These are phyloP conservation scores for Plestiodon gilberti DNA, from an alignment of 2,113 vertebrate species.

Conservation along the genomic window DNA sequence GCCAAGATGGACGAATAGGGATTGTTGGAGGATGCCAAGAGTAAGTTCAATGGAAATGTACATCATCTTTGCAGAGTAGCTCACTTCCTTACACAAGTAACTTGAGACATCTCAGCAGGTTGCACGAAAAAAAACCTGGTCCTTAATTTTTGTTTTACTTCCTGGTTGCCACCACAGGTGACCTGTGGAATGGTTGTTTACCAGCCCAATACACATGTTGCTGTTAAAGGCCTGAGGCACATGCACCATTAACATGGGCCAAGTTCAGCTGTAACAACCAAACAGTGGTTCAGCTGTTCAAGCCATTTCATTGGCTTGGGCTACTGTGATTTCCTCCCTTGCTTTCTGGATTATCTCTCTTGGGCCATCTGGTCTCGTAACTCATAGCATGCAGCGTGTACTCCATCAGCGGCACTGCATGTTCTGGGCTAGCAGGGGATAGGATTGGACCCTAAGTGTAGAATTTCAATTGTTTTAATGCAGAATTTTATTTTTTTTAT, in stretches of 20 bases:
- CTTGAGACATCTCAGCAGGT: neutral
- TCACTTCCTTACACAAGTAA: neutral
- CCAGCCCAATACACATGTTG: neutral
- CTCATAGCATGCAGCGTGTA: too few relatives aligned
- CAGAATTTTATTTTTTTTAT: too few relatives aligned
- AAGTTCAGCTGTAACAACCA: too few relatives aligned
- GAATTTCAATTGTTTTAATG: too few relatives aligned
- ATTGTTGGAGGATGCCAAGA: slow-evolving; percentile 94
- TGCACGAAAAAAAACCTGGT: neutral
- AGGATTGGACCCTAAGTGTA: too few relatives aligned
- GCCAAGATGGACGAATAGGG: slow-evolving; percentile 93
- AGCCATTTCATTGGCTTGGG: too few relatives aligned
- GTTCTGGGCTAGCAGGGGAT: too few relatives aligned
- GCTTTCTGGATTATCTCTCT: too few relatives aligned
- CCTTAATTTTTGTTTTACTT: neutral
- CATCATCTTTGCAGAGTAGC: neutral
- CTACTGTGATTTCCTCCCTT: too few relatives aligned
- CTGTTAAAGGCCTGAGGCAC: neutral
- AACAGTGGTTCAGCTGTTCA: too few relatives aligned
- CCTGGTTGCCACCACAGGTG: neutral
- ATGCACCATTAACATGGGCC: neutral
- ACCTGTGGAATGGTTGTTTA: neutral
- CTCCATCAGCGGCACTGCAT: too few relatives aligned
- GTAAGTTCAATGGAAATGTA: slow-evolving; percentile 77
- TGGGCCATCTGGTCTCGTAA: too few relatives aligned